Evolutionary conservation across 2,888 invertebrate species (phyloP), one percentile per base, ranked within the genome.

Genomic region (Pediacus dermestoides): DNA sequence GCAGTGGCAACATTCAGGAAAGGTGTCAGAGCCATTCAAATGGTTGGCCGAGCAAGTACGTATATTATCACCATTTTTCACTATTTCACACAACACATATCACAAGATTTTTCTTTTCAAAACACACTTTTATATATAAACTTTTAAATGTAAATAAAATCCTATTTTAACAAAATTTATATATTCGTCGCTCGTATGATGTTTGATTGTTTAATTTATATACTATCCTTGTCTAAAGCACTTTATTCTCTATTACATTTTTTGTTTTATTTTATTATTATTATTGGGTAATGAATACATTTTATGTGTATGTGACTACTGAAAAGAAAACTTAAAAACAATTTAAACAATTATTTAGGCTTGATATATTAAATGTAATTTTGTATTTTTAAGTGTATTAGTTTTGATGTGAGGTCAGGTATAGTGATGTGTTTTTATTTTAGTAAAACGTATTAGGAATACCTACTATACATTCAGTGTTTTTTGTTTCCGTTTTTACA

Each of bases 1-100:
- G 66, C 71, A 96, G 96, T 96, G 91, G 94, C 95, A 72, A 91
- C 95, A 76, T 97, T 97, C 89, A 91, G 95, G 87, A 95, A 96
- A 80, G 95, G 96, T 81, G 96, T 96, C 74, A 89, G 95, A 76
- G 95, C 95, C 78, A 91, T 95, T 77, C 94, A 92, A 82, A 88
- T 92, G 85, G 90, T 91, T 76, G 92, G 93, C 80, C 84, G 92
- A 82, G 89, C 92, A 91, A 93, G 92, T 93, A 92, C 84, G 92
- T 92, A 88, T 75, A 63, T 26, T 37, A 44, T 26, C 10, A 28
- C 14, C 28, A 28, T 37, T 26, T 43, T 42, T 31, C 39, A 38
- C 34, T 34, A 25, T 16, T 34, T 39, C 46, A 41, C 38, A 28
- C 14, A 26, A n/a, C n/a, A n/a, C n/a, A n/a, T n/a, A n/a, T n/a